Conservation (phyloP, 1,140 invertebrate genomes). For the Trichonephila inaurata region DNA sequence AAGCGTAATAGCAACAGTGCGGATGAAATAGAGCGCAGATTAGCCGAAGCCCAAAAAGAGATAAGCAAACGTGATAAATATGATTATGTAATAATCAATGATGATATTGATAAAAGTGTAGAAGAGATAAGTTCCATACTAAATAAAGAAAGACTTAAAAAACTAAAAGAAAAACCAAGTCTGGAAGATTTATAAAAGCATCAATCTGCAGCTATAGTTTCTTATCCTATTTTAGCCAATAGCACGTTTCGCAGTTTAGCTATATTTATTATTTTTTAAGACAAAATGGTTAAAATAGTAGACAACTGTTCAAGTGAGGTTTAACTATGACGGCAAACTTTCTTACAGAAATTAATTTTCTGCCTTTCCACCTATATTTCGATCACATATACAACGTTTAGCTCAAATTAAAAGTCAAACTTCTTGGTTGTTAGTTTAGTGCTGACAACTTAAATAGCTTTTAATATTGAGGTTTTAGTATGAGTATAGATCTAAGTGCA, state of each 20-base stretch:
- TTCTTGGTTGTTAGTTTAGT: background rate
- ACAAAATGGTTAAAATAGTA: conserved; percentile 22
- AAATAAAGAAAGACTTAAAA: no score
- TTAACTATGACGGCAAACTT: background rate
- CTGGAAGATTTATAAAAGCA: no score
- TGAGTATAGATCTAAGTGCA: background rate
- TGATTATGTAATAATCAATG: no score
- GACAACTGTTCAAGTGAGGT: conserved; percentile 28
- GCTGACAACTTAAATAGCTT: background rate
- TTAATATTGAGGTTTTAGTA: background rate
- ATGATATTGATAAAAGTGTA: no score
- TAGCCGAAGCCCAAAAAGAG: no score
- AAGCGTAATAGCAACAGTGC: no score
- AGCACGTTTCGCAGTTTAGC: background rate
- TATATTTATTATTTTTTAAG: conserved; percentile 5
- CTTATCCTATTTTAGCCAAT: background rate
- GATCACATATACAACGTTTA: conserved; percentile 36
- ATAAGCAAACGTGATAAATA: no score
- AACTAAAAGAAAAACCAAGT: no score
- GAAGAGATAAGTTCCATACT: no score
- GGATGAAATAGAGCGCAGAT: no score
- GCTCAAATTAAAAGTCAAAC: background rate
- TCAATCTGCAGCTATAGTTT: no score
- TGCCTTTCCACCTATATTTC: background rate
- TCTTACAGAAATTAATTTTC: background rate